Conservation (phyloP, 2,797 vertebrate species). For the Cryptoprocta ferox region DNA sequence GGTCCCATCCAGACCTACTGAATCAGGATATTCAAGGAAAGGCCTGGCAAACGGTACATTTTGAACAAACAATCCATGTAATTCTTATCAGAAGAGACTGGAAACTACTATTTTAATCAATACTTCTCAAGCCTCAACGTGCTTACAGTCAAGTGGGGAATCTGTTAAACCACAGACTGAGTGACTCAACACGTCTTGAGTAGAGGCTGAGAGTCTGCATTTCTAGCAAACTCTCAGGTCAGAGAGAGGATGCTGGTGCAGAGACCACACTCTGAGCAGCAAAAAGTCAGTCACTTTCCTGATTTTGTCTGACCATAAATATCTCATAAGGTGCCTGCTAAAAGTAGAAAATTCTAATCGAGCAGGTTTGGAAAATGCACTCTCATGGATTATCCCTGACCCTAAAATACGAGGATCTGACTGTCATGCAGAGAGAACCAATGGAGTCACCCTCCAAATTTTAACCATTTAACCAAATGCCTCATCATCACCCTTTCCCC, state of each 20-base stretch:
- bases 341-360: neutral
- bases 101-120: neutral
- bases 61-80: neutral
- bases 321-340: neutral
- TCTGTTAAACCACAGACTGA: neutral
- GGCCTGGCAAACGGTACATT: too few species aligned
- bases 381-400: neutral
- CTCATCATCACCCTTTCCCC: neutral
- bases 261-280: neutral
- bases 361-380: neutral
- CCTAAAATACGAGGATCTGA: neutral
- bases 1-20: neutral
- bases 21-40: neutral
- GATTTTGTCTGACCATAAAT: neutral
- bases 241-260: neutral
- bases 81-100: neutral
- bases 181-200: neutral
- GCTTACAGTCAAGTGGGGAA: neutral
- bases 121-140: neutral
- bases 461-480: neutral
- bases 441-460: neutral
- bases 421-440: neutral
- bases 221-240: neutral
- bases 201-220: neutral
- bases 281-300: neutral